Base-by-base conservation (phyloP, 2,113 vertebrate genomes). In the Cottus gobio region DNA sequence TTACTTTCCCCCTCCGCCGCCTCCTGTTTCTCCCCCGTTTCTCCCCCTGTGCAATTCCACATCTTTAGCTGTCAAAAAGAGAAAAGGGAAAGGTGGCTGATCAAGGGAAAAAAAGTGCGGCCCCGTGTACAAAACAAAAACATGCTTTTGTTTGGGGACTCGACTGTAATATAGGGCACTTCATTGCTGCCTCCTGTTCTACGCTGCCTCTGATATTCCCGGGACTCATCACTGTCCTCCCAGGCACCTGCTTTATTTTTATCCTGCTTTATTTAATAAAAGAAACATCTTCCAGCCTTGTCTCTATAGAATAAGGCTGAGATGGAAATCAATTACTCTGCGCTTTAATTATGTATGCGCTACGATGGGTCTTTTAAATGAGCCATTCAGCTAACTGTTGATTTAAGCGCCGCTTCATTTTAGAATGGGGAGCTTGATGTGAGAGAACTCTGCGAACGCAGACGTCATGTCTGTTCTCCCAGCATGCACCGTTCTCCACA, bases 281-380 rank as follows among this genome's bases (percentile, higher is more conserved):
- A 80, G n/a, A 66, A 79, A 77, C 31, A 72, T 71, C 60, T 77
- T 68, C 42, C 77, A 71, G 66, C 28, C 42, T 72, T 8, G 68
- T 91, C 87, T 89, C 85, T 42, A 48, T 69, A 86, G 89, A 86
- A 82, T 79, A 79, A 74, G 58, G 50, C 84, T 36, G 61, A 70
- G 85, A 86, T 84, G 60, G 68, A 83, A 90, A 87, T 86, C 85
- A 83, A 85, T 91, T 91, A 90, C 77, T 77, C 37, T 52, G 26
- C 6, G 15, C 72, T 83, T 87, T 89, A 91, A 92, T 91, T 91
- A 91, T 85, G 70, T 26, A 81, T 87, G 77, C 24, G n/a, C 72
- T 65, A 70, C 60, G 22, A 79, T 75, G 48, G 12, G 62, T 80
- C 67, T 87, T 37, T 85, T 79, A 82, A 90, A 90, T 66, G 57